These are phyloP conservation scores for Chrysomallon squamiferum DNA, from an alignment of 1,140 invertebrate genomes.

Conservation along the genomic window DNA sequence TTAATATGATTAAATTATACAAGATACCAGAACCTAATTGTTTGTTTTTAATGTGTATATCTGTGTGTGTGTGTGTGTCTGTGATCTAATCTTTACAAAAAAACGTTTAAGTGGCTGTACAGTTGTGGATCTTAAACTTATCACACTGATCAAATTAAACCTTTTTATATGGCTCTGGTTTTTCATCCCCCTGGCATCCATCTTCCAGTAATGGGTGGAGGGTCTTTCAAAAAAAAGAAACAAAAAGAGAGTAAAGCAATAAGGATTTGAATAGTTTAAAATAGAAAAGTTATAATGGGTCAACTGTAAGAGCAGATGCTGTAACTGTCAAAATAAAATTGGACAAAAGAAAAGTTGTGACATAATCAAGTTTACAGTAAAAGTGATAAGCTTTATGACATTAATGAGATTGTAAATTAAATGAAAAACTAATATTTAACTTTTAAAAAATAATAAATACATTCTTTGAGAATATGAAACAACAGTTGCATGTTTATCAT, in stretches of 20 bases:
- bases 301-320: background rate
- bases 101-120: too few species aligned
- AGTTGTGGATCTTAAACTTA: too few species aligned
- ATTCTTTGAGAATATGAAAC: background rate
- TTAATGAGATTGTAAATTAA: background rate
- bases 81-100: too few species aligned
- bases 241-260: too few species aligned
- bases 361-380: background rate
- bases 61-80: too few species aligned
- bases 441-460: too few species aligned
- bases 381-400: background rate
- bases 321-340: background rate
- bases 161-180: constrained; percentile 39
- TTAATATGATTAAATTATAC: too few species aligned
- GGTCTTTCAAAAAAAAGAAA: too few species aligned
- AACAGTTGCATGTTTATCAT: background rate
- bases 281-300: background rate
- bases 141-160: too few species aligned
- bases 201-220: constrained; percentile 54
- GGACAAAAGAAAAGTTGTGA: background rate
- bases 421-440: too few species aligned
- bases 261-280: background rate
- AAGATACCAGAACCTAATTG: too few species aligned
- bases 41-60: too few species aligned
- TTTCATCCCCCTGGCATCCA: constrained; percentile 47